Base-by-base conservation (phyloP, 2,888 invertebrate genomes). In the Pelosia muscerda region DNA sequence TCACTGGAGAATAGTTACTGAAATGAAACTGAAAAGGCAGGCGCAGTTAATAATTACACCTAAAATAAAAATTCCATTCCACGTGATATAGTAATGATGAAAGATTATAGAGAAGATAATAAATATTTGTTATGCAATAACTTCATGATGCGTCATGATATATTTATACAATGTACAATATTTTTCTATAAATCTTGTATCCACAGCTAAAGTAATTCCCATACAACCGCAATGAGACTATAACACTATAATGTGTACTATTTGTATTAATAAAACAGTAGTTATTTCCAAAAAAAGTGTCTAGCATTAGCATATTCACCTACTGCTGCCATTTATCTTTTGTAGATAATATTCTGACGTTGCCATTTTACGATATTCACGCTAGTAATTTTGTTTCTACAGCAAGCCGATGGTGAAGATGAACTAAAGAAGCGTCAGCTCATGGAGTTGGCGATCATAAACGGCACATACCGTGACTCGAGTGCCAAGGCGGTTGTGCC, bases 371-470 rank as follows among this genome's bases (percentile, higher is more conserved):
- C 31, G 9, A 2, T 28, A 8, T 26, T 57, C 55, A 55, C 15
- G 15, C 25, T 4, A 55, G 2, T 8, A 23, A 55, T 70, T 69
- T 53, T 28, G 76, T 5, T 59, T 82, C 90, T 92, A 79, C 95
- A 97, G 97, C 97, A 99, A 99, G 99, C 99, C 75, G 99, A 99
- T 94, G 99, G 99, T 76, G 99, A 99, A 96, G 99, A 99, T 95
- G 99, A 99, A 93, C 95, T 99, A 89, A 99, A 99, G 96, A 99
- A 99, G 95, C 97, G 99, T 90, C 99, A 99, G 95, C 96, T 99
- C 86, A 99, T 99, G 99, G 99, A 99, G 95, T 96, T 99, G 91
- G 99, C 99, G 88, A 99, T 99, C 88, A 99, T 99, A 91, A 99
- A 99, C 92, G 99, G 99, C 91, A 99, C 99, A 67, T 99, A 99